Evolutionary conservation across 2,888 invertebrate genomes (phyloP).

Genomic region (Rhagonycha fulva): DNA sequence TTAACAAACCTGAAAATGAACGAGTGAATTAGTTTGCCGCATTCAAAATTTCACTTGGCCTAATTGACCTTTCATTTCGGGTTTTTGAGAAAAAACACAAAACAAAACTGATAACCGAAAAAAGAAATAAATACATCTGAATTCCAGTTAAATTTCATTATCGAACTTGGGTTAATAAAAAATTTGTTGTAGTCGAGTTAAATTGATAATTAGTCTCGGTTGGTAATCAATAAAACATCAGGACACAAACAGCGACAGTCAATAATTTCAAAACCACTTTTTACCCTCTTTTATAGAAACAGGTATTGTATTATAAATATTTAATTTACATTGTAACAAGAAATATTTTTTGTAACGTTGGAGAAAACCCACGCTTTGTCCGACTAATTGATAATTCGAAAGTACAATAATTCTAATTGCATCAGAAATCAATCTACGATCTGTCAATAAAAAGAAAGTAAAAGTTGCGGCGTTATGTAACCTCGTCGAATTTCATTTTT

Average conservation of each 20-base stretch:
- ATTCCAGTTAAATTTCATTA: neutral
- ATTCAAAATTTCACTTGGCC: neutral
- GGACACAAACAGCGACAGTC: neutral
- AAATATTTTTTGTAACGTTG: neutral
- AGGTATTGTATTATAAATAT: neutral
- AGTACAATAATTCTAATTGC: neutral
- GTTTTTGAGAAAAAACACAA: neutral
- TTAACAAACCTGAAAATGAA: neutral
- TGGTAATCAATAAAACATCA: neutral
- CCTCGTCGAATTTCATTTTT: neutral
- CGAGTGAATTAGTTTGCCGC: neutral
- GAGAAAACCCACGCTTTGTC: neutral
- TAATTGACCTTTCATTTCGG: neutral
- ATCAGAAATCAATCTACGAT: neutral
- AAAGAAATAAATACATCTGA: neutral
- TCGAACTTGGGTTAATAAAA: neutral
- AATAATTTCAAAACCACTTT: neutral
- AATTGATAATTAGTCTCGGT: conserved; percentile 2
- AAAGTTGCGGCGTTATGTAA: neutral
- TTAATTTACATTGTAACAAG: neutral
- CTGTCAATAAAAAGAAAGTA: neutral
- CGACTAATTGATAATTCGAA: neutral
- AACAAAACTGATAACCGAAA: neutral
- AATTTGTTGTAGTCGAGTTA: neutral
- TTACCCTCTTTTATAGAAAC: neutral